Percentiles rank a stretch among this genome's conserved stretches.
Evolutionary conservation across 2,888 invertebrate species (phyloP).

Genomic region (Dione vanillae): DNA sequence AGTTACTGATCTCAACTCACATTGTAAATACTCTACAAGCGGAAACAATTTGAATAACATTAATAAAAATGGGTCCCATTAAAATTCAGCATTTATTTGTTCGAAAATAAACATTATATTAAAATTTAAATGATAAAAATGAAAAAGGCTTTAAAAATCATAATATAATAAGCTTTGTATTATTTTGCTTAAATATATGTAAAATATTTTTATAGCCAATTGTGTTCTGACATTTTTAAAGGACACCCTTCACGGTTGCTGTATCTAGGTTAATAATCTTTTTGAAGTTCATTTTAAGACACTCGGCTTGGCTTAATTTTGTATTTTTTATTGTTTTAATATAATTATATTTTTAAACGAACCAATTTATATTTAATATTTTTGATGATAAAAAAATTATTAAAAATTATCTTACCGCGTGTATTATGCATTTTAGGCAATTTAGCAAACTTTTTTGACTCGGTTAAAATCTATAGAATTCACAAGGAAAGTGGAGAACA

Average conservation of each 20-base stretch:
- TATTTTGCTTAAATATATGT: neutral
- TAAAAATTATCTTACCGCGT: no score
- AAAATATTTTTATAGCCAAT: neutral
- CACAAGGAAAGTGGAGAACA: no score
- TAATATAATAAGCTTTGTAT: neutral
- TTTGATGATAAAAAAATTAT: no score
- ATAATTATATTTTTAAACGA: no score
- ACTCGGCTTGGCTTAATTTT: neutral
- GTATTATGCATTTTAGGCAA: no score
- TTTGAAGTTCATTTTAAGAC: neutral
- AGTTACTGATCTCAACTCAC: no score
- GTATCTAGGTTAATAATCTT: conserved; percentile 11
- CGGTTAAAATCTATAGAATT: no score
- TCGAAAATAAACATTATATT: neutral
- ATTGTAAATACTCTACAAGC: no score
- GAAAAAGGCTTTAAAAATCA: neutral
- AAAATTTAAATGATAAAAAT: neutral
- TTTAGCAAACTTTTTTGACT: no score
- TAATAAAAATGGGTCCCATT: neutral
- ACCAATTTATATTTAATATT: no score
- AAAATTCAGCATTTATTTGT: neutral
- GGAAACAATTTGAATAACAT: no score
- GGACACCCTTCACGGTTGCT: conserved; percentile 4
- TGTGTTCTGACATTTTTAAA: conserved; percentile 14
- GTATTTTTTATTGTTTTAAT: neutral